Evolutionary conservation across 2,113 vertebrate species (phyloP).

Genomic region (Bos javanicus): DNA sequence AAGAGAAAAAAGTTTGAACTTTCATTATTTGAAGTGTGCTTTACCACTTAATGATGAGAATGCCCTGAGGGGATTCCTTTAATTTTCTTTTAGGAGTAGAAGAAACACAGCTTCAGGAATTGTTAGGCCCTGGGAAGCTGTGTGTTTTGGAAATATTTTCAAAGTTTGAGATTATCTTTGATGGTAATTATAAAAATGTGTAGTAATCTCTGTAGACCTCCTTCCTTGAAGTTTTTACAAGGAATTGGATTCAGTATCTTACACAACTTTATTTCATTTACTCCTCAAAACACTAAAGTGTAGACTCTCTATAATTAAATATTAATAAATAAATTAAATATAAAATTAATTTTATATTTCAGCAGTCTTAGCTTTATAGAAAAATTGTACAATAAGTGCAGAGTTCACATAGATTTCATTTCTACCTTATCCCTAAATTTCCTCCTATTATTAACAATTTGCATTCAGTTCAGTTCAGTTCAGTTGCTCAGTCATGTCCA

Average conservation of each 20-base stretch:
- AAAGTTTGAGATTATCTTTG: not conserved
- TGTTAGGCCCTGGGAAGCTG: not conserved
- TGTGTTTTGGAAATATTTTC: conserved; percentile 8
- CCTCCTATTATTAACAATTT: not conserved
- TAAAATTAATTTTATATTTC: not conserved
- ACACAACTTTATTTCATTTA: not conserved
- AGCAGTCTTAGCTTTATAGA: not conserved
- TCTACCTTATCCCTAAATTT: not conserved
- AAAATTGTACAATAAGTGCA: not conserved
- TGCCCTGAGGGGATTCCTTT: not conserved
- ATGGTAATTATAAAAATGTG: not conserved
- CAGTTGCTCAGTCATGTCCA: not conserved
- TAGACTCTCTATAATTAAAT: not conserved
- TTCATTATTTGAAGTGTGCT: not conserved
- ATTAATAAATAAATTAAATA: not conserved
- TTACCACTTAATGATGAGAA: conserved; percentile 24
- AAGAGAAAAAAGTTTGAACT: not conserved
- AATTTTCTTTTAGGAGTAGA: not conserved
- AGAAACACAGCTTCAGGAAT: not conserved
- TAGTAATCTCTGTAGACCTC: not conserved
- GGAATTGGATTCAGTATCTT: not conserved
- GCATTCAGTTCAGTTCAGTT: not conserved
- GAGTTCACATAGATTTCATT: not conserved
- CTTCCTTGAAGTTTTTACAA: not conserved
- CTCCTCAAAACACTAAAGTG: not conserved